Conservation (phyloP, 2,888 invertebrate genomes). For the Drosophila robusta region DNA sequence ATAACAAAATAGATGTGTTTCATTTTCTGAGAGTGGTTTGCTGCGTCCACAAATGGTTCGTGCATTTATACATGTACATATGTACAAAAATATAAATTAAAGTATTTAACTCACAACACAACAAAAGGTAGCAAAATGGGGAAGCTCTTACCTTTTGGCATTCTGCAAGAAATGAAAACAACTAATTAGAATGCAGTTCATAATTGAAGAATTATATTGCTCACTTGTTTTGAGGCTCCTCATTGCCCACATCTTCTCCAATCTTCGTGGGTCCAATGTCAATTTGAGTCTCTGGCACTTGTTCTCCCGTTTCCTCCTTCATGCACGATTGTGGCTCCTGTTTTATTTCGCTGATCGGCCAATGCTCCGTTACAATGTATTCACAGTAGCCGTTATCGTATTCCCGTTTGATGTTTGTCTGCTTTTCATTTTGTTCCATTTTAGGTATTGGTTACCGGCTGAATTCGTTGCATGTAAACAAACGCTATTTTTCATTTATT, state of each 20-base stretch:
- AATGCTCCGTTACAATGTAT: not conserved
- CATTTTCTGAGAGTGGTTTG: too few relatives aligned
- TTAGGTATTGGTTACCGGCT: not conserved
- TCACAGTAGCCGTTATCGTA: too few relatives aligned
- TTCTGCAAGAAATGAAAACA: not conserved
- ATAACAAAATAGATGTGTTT: too few relatives aligned
- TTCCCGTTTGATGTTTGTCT: not conserved
- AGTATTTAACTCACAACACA: not conserved
- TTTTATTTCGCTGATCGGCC: not conserved
- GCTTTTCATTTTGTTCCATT: not conserved
- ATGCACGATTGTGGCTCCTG: not conserved
- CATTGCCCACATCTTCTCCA: not conserved
- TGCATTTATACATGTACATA: not conserved
- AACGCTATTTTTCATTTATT: slow-evolving; percentile 1
- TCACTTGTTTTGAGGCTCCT: not conserved
- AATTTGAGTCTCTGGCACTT: not conserved
- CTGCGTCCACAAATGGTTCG: not conserved
- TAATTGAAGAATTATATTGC: not conserved
- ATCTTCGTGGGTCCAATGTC: slow-evolving; percentile 3
- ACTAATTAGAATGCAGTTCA: not conserved
- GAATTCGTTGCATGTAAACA: not conserved
- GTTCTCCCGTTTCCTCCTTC: not conserved
- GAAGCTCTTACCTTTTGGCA: not conserved
- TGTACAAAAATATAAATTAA: not conserved
- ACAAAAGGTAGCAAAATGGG: not conserved